Evolutionary conservation across 1,140 invertebrate species (phyloP).

Genomic region (Bombus balteatus): DNA sequence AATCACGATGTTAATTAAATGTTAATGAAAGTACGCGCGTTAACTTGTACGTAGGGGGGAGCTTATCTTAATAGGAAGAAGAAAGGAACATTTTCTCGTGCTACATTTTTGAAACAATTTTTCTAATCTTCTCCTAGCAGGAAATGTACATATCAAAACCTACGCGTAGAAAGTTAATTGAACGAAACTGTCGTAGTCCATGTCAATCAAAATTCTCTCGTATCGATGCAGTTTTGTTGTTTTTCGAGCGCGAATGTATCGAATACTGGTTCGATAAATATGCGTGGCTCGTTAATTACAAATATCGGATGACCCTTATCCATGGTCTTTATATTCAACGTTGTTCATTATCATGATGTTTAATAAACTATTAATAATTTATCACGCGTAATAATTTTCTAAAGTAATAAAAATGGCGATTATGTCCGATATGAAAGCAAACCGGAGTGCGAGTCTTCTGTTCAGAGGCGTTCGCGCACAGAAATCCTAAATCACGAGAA

Average conservation of each 20-base stretch:
- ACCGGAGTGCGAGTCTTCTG: not conserved
- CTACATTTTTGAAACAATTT: not conserved
- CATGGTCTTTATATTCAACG: no score
- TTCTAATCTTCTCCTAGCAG: not conserved
- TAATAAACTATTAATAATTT: not conserved
- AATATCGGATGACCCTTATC: not conserved
- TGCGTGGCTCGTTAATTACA: not conserved
- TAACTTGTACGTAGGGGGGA: not conserved
- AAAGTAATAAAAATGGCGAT: constrained; percentile 8
- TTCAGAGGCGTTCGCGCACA: constrained; percentile 18
- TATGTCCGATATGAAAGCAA: not conserved
- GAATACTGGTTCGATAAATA: not conserved
- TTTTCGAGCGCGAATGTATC: no score
- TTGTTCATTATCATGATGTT: not conserved
- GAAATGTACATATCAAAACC: not conserved
- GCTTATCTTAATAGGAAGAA: not conserved
- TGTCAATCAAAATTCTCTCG: no score
- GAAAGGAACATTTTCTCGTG: not conserved
- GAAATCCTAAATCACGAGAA: constrained; percentile 20
- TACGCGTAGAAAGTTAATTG: no score
- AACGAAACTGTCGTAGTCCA: no score
- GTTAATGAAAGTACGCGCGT: not conserved
- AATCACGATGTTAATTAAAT: not conserved
- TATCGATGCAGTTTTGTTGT: not conserved
- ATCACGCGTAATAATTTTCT: not conserved